Conservation (phyloP, 2,113 vertebrate species). For the Heteronetta atricapilla region DNA sequence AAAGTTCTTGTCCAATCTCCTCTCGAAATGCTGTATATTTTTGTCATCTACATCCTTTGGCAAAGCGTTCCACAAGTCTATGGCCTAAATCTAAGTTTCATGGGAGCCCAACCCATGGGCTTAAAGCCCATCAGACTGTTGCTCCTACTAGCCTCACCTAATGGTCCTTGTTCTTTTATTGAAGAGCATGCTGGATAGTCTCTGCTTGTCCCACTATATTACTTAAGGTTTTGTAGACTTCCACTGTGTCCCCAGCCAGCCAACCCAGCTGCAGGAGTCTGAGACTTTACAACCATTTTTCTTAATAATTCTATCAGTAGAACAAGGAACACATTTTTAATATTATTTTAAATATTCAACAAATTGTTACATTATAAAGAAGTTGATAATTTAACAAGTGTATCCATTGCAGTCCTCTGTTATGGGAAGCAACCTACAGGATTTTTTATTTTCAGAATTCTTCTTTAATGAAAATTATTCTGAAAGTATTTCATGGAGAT, state of each 20-base stretch:
- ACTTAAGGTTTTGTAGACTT: not conserved
- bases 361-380: not conserved
- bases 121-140: not conserved
- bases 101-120: not conserved
- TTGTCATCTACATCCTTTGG: not conserved
- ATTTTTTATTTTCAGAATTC: not conserved
- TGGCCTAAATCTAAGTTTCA: not conserved
- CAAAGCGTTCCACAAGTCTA: not conserved
- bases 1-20: not conserved
- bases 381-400: not conserved
- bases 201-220: not conserved
- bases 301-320: not conserved
- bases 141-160: not conserved
- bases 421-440: not conserved
- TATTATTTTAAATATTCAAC: not conserved
- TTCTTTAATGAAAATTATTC: not conserved
- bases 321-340: not conserved
- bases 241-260: rapidly evolving
- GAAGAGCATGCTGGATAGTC: not conserved
- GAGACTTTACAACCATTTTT: not conserved
- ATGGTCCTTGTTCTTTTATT: not conserved
- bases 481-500: not conserved
- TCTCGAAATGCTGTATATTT: not conserved
- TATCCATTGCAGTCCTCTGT: not conserved
- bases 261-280: not conserved